These are phyloP conservation scores for Lichenostomus cassidix DNA, from an alignment of 2,113 vertebrate species.

Conservation along the genomic window DNA sequence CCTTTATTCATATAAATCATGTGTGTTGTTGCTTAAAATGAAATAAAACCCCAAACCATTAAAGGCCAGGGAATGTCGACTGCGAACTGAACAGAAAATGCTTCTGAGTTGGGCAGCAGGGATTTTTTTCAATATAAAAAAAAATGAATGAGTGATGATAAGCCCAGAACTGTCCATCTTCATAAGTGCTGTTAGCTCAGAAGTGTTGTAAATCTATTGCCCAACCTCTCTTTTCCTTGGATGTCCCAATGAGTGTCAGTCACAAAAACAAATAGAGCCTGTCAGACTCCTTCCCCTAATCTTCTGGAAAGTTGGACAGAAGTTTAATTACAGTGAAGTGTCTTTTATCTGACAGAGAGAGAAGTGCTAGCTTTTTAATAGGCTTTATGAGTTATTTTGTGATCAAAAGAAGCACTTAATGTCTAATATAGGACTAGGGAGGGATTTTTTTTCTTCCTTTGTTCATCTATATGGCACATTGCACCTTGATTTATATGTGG, in stretches of 20 bases:
- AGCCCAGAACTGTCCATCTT: slow-evolving; percentile 12
- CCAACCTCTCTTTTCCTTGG: background rate
- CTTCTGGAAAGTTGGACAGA: slow-evolving; percentile 21
- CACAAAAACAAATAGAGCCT: slow-evolving; percentile 10
- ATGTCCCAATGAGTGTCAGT: background rate
- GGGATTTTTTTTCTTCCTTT: background rate
- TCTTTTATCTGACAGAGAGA: slow-evolving; percentile 57
- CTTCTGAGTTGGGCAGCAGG: background rate
- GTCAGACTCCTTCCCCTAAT: background rate
- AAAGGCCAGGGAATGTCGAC: background rate
- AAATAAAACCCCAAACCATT: background rate
- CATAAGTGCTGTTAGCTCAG: background rate
- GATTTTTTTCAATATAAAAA: background rate
- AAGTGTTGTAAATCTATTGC: background rate
- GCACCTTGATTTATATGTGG: slow-evolving; percentile 35
- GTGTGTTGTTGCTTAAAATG: background rate
- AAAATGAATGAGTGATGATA: background rate
- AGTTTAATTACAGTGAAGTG: slow-evolving; percentile 42
- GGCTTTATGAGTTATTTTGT: slow-evolving; percentile 57
- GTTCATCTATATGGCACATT: slow-evolving; percentile 4
- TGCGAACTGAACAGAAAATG: background rate
- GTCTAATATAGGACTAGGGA: slow-evolving; percentile 35
- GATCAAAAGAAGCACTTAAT: slow-evolving; percentile 64
- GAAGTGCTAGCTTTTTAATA: slow-evolving; percentile 29
- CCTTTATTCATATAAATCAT: slow-evolving; percentile 7